Percentiles rank a stretch among this genome's conserved stretches.
phyloP scores from a whole-genome alignment of 1,140 invertebrate species.

The Drosophila kikkawai region DNA sequence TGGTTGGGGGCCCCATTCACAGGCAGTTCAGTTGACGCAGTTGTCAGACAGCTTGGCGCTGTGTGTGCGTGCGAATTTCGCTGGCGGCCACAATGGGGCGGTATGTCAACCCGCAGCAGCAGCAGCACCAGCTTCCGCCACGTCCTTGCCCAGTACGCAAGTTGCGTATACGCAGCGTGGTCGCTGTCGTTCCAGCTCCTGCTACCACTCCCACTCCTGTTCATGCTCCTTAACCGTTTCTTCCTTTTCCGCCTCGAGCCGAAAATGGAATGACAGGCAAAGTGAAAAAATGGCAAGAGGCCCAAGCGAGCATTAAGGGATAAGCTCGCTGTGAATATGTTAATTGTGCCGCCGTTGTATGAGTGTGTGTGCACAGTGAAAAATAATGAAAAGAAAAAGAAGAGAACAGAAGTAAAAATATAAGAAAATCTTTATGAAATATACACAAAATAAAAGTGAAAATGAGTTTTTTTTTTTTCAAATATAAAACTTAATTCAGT shows the following conservation, averaged over 20 bases:
- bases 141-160: slow-evolving; percentile 17
- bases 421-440: too few relatives aligned
- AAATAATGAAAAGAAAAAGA: background rate
- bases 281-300: slow-evolving; percentile 51
- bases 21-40: slow-evolving; percentile 37
- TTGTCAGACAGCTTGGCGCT: slow-evolving; percentile 54
- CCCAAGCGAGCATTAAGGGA: slow-evolving; percentile 54
- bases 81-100: slow-evolving; percentile 26
- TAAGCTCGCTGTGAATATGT: slow-evolving; percentile 58
- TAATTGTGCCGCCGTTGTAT: slow-evolving; percentile 43
- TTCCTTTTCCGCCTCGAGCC: slow-evolving; percentile 25
- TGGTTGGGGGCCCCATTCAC: background rate
- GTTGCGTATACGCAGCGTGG: slow-evolving; percentile 50
- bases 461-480: too few relatives aligned
- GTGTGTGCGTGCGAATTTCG: slow-evolving; percentile 39
- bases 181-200: background rate
- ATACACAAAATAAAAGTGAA: too few relatives aligned
- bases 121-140: slow-evolving; percentile 2
- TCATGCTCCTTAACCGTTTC: slow-evolving; percentile 17
- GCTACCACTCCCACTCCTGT: background rate
- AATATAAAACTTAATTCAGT: too few relatives aligned
- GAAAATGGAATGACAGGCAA: slow-evolving; percentile 47
- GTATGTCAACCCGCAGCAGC: slow-evolving; percentile 14
- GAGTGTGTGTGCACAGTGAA: background rate
- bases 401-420: too few relatives aligned